Base-by-base conservation (phyloP, 2,113 vertebrate species). In the Zeus faber region DNA sequence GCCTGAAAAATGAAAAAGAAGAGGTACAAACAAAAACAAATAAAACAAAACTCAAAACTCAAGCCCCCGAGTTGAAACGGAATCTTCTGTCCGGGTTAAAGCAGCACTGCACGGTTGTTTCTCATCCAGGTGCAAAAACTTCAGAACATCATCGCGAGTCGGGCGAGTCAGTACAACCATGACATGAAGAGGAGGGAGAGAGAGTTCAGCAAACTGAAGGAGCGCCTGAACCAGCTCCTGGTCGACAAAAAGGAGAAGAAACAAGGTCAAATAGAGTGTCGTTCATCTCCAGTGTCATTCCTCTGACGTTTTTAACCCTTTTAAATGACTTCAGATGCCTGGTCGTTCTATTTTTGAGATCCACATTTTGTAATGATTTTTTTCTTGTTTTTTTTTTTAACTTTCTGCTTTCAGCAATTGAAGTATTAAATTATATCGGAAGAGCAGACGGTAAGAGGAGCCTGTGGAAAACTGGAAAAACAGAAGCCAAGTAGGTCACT, bases 141-240 rank as follows among this genome's bases (percentile, higher is more conserved):
- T 55, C 96, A 97, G 79, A 97, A 89, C 56, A 90, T 98, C 48
- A 93, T 98, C 80, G 88, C 94, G 56, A 97, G 94, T 77, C 92
- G 95, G 61, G 93, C 94, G 73, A 93, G 91, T 35, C 96, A 99
- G 61, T 97, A 97, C 76, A 97, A 95, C 81, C 96, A 98, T 47
- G 94, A 97, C 51, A 93, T 98, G 92, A 99, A 97, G 78, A 94
- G 94, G 75, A 99, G 95, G 80, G 96, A 99, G 51, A 91, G 93
- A 66, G 96, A 99, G 70, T 94, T 93, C 53, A 94, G 91, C 77
- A 98, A 95, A 80, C 76, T 98, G 62, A 99, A 93, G 70, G 96
- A 98, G 59, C 92, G 93, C n/a, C 77, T 99, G 3, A 95, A 91
- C 87, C 96, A 97, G 33, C 89, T 97, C 54, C 91, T 99, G 61